Conservation (phyloP, 2,797 vertebrate species). For the Halcyon badia region DNA sequence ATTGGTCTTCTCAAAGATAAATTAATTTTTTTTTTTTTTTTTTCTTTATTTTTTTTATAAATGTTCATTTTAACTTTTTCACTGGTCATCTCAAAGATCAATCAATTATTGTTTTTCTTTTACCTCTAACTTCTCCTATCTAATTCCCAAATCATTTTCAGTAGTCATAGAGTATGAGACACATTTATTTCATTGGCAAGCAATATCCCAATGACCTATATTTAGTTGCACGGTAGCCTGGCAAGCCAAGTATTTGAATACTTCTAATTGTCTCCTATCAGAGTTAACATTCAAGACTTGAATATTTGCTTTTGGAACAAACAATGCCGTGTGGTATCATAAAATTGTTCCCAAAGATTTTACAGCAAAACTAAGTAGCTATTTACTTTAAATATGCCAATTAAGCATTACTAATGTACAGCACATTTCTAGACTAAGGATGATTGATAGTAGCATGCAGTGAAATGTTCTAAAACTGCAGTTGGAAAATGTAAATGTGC, state of each 20-base stretch:
- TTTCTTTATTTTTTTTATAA: background rate
- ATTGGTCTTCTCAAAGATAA: too few relatives aligned
- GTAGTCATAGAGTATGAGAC: background rate
- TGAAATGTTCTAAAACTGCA: constrained; percentile 81
- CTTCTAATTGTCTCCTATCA: constrained; percentile 56
- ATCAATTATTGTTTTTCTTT: background rate
- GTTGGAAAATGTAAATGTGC: constrained; percentile 76
- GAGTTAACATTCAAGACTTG: constrained; percentile 46
- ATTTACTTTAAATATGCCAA: constrained; percentile 86
- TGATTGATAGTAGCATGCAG: constrained; percentile 80
- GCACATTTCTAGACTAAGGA: constrained; percentile 78
- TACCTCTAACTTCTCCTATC: background rate
- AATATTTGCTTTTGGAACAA: constrained; percentile 75
- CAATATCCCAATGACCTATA: background rate
- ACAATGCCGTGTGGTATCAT: constrained; percentile 64
- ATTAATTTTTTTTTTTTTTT: background rate
- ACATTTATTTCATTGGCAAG: background rate
- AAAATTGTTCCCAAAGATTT: constrained; percentile 77
- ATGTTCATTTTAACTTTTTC: background rate
- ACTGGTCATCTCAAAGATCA: background rate
- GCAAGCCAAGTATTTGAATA: constrained; percentile 34
- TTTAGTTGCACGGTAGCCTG: background rate
- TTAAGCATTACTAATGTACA: constrained; percentile 81
- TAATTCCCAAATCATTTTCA: background rate
- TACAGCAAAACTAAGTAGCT: constrained; percentile 80